A percentile compares a stretch with the other conserved stretches of the same genome.
Conservation (phyloP, 1,140 invertebrate genomes). For the Drosophila punjabiensis region DNA sequence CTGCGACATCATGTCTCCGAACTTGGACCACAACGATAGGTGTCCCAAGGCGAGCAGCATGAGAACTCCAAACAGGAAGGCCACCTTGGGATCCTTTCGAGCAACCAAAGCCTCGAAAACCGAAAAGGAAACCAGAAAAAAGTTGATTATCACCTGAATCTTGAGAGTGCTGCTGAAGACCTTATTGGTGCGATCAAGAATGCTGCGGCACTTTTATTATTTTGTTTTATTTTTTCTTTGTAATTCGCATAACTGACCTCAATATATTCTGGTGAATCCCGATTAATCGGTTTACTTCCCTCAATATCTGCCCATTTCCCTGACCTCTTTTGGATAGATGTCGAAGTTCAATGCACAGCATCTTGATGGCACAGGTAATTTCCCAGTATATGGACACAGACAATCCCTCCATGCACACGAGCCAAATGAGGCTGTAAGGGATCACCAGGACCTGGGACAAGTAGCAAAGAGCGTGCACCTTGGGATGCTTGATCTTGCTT, state of each 20-base stretch:
- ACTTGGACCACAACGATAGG: conserved; percentile 35
- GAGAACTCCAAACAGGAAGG: conserved; percentile 39
- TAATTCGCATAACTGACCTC: neutral
- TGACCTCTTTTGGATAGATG: neutral
- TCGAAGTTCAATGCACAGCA: conserved; percentile 41
- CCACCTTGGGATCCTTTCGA: conserved; percentile 37
- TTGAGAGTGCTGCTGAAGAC: conserved; percentile 47
- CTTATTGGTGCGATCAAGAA: conserved; percentile 34
- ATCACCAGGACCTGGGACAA: conserved; percentile 7
- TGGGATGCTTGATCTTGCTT: conserved; percentile 22
- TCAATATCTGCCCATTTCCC: neutral
- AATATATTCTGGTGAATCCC: conserved; percentile 42
- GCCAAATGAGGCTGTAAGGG: conserved; percentile 4
- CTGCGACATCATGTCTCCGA: conserved; percentile 43
- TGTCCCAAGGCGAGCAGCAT: conserved; percentile 42
- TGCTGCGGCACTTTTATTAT: conserved; percentile 3
- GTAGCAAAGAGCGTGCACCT: conserved; percentile 14
- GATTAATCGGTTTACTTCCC: conserved; percentile 5
- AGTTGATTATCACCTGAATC: conserved; percentile 38
- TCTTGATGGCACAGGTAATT: conserved; percentile 27
- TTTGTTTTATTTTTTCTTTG: too few relatives aligned
- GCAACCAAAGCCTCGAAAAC: conserved; percentile 41
- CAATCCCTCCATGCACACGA: conserved; percentile 22
- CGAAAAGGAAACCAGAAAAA: conserved; percentile 41
- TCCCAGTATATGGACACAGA: conserved; percentile 25